Conservation (phyloP, 2,113 vertebrate species). For the Larimichthys crocea region DNA sequence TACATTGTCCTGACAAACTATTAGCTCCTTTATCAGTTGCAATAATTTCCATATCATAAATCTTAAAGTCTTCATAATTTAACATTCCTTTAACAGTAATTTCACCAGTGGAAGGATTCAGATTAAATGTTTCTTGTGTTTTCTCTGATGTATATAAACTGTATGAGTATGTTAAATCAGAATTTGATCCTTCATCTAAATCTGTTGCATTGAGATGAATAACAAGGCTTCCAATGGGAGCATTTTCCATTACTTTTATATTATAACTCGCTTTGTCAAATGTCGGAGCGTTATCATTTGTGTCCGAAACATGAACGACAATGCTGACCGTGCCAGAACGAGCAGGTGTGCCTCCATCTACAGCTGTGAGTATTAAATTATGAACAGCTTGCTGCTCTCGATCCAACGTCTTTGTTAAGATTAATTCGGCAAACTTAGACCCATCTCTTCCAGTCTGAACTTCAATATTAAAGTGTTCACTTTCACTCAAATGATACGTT, state of each 20-base stretch:
- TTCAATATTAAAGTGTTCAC: conserved; percentile 67
- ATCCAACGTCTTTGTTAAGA: conserved; percentile 58
- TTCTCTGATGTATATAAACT: conserved; percentile 79
- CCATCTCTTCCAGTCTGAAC: conserved; percentile 71
- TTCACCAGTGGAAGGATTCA: conserved; percentile 71
- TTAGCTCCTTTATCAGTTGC: too few relatives aligned
- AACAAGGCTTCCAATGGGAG: conserved; percentile 69
- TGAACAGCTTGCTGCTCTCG: conserved; percentile 69
- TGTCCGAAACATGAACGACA: conserved; percentile 65
- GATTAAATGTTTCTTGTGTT: conserved; percentile 74
- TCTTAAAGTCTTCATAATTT: too few relatives aligned
- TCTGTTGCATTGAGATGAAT: conserved; percentile 74
- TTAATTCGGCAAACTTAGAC: conserved; percentile 52
- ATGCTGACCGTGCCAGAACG: conserved; percentile 67
- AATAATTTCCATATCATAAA: too few relatives aligned
- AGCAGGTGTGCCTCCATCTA: conserved; percentile 72
- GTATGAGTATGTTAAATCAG: conserved; percentile 77
- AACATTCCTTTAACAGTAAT: too few relatives aligned
- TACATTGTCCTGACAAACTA: too few relatives aligned
- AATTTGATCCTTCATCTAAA: conserved; percentile 76
- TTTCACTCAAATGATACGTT: conserved; percentile 71
- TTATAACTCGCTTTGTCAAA: conserved; percentile 47
- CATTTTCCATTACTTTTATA: conserved; percentile 73
- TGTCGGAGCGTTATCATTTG: conserved; percentile 80
- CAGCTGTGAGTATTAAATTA: conserved; percentile 71